Base-by-base conservation (phyloP, 2,888 invertebrate genomes). In the Tachystola acroxantha region DNA sequence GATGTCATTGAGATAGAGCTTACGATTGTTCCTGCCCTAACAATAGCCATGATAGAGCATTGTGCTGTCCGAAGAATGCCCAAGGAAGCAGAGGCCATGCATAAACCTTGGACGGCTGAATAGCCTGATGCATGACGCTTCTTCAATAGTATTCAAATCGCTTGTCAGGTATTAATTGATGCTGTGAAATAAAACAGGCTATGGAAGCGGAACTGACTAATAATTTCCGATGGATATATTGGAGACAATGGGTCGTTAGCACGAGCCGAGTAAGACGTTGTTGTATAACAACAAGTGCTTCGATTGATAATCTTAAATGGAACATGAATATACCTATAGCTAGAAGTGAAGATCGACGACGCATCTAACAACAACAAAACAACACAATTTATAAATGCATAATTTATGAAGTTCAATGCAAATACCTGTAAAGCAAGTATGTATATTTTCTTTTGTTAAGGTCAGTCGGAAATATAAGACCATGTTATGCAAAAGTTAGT, bases 1-100 rank as follows among this genome's bases (percentile, higher is more conserved):
- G 80, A 84, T 84, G 81, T 75, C 80, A 81, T 81, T 82, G 80
- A 79, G 81, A 84, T 82, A 78, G 57, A 47, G 47, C 50, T 44
- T 38, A 45, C 65, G 62, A 75, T 76, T 71, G 75, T 69, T 64
- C 42, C 40, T 38, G 49, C 48, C 36, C 52, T 59, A 73, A 80
- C 80, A 80, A 80, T 78, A 64, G 73, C 43, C 57, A 50, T 48
- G 51, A 51, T 67, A 59, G 57, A 43, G 53, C 71, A 81, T 85
- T 85, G 82, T 85, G 66, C 73, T 84, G 84, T 84, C 84, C 61
- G 61, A 70, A 75, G 73, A 73, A 72, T 75, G 65, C 64, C 64
- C 50, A 64, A 72, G 75, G 84, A 76, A 81, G 67, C 73, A 54
- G 60, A 64, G 76, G 68, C 68, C 75, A 62, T 67, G 67, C 48